Percentiles rank a stretch among this genome's conserved stretches.
These are phyloP conservation scores for Tenodera sinensis DNA, from an alignment of 2,888 invertebrate genomes.

Conservation along the genomic window DNA sequence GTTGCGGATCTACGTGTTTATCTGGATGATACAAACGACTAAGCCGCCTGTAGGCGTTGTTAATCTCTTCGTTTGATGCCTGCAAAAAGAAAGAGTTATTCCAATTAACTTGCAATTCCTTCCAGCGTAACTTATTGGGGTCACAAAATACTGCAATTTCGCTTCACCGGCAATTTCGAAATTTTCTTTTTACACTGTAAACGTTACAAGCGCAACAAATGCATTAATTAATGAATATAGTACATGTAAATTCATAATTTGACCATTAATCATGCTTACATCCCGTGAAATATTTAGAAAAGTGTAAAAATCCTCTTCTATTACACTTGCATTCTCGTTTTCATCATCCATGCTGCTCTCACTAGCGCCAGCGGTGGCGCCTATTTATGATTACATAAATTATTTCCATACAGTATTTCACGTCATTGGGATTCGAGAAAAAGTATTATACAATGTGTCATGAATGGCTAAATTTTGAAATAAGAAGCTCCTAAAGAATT, in stretches of 20 bases:
- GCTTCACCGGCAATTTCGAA: neutral
- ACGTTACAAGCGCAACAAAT: neutral
- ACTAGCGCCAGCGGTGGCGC: neutral
- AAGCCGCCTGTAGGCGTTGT: constrained; percentile 84
- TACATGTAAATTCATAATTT: neutral
- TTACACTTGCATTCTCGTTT: constrained; percentile 28
- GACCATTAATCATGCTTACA: constrained; percentile 53
- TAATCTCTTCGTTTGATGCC: constrained; percentile 92
- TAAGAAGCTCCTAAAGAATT: no score
- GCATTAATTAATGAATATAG: neutral
- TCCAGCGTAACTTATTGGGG: neutral
- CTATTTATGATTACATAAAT: neutral
- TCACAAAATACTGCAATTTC: neutral
- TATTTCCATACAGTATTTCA: neutral
- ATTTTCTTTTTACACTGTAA: neutral
- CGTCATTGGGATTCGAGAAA: neutral
- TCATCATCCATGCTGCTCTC: constrained; percentile 30
- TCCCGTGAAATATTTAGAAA: constrained; percentile 80
- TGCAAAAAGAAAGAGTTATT: constrained; percentile 46
- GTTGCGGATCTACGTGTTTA: constrained; percentile 80
- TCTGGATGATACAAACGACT: constrained; percentile 96
- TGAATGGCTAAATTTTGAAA: neutral
- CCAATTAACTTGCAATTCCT: neutral
- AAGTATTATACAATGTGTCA: neutral
- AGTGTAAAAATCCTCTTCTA: constrained; percentile 83